Percentiles rank a stretch among this genome's conserved stretches.
phyloP scores from a whole-genome alignment of 64 coral and sea anemone species.

The Platygyra sinensis region DNA sequence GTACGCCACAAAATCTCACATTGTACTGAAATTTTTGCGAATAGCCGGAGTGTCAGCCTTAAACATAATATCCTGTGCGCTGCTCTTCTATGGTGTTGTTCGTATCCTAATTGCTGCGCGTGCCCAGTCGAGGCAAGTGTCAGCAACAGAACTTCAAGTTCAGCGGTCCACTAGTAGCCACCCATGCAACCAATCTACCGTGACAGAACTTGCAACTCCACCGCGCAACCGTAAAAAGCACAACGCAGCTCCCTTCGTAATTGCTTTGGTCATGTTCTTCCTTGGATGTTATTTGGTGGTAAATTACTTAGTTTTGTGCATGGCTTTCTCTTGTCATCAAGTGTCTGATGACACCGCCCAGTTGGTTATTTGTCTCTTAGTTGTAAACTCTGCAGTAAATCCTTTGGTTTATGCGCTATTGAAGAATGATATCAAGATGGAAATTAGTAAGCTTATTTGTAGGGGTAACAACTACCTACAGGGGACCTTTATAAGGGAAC shows the following conservation, averaged over 20 bases:
- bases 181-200: neutral
- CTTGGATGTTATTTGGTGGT: neutral
- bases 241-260: neutral
- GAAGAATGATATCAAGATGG: neutral
- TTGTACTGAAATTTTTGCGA: neutral
- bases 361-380: neutral
- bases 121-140: neutral
- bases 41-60: neutral
- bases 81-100: neutral
- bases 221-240: neutral
- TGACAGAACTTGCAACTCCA: neutral
- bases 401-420: neutral
- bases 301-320: neutral
- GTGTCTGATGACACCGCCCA: neutral
- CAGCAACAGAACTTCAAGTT: neutral
- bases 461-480: no score
- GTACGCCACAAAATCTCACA: neutral
- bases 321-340: neutral
- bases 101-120: neutral
- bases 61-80: neutral
- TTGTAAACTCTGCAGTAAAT: neutral
- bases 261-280: neutral
- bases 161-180: neutral
- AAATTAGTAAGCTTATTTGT: no score
- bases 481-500: no score